Evolutionary conservation across 2,888 invertebrate genomes (phyloP).

Genomic region (Hirtodrosophila duncani): DNA sequence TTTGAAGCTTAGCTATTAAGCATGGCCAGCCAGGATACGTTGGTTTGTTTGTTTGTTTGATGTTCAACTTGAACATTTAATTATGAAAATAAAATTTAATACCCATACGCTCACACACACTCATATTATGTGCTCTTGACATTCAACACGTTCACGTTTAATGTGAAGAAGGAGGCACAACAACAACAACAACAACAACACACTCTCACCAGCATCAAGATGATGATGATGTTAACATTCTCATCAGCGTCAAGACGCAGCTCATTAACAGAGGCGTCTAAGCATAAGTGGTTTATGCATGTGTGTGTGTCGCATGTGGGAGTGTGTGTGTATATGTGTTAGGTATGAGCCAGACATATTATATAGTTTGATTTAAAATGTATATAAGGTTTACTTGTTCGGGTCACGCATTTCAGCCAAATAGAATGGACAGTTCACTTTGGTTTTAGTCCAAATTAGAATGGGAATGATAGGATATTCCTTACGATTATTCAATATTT

Average conservation of each 20-base stretch:
- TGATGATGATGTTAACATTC: constrained; percentile 15
- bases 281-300: constrained; percentile 6
- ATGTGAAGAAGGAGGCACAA: constrained; percentile 27
- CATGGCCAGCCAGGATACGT: too few species aligned
- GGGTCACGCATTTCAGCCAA: too few species aligned
- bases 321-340: background rate
- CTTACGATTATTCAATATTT: too few species aligned
- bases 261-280: constrained; percentile 39
- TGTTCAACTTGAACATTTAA: too few species aligned
- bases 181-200: constrained; percentile 3
- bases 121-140: constrained; percentile 32
- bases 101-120: background rate
- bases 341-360: background rate
- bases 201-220: background rate
- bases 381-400: too few species aligned
- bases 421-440: too few species aligned
- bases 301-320: constrained; percentile 1
- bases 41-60: too few species aligned
- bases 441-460: too few species aligned
- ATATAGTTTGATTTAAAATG: constrained; percentile 15
- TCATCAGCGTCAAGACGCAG: constrained; percentile 43
- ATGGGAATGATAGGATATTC: too few species aligned
- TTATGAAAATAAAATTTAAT: constrained; percentile 9
- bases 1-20: constrained; percentile 18
- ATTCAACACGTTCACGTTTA: constrained; percentile 46